These are phyloP conservation scores for Zeuzera pyrina DNA, from an alignment of 2,888 invertebrate species.

Conservation along the genomic window DNA sequence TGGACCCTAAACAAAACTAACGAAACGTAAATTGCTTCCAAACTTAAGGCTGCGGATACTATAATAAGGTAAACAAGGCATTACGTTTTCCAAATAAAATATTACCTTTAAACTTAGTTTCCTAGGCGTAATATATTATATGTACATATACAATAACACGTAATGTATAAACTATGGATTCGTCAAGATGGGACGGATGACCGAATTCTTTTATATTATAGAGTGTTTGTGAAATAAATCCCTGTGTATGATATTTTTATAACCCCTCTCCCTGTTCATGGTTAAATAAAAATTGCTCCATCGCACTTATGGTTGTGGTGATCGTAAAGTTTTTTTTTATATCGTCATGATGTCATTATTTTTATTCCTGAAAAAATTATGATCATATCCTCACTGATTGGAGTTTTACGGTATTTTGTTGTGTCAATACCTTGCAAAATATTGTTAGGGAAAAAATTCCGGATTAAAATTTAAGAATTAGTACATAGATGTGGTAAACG, in stretches of 20 bases:
- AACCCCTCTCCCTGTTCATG: conserved; percentile 25
- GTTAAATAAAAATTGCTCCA: conserved; percentile 36
- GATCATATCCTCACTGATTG: conserved; percentile 17
- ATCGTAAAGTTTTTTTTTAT: conserved; percentile 44
- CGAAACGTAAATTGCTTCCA: too few relatives aligned
- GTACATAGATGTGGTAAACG: too few relatives aligned
- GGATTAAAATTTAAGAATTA: not conserved
- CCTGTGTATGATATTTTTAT: conserved; percentile 15
- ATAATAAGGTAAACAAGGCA: too few relatives aligned
- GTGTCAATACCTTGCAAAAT: not conserved
- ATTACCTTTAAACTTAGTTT: too few relatives aligned
- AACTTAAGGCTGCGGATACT: too few relatives aligned
- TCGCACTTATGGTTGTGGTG: conserved; percentile 34
- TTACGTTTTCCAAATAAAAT: too few relatives aligned
- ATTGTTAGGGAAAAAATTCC: not conserved
- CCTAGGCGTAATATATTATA: too few relatives aligned
- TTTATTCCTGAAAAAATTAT: conserved; percentile 35
- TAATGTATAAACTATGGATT: too few relatives aligned
- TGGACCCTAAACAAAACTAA: too few relatives aligned
- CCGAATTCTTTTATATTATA: too few relatives aligned
- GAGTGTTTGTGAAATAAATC: not conserved
- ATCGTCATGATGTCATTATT: conserved; percentile 39
- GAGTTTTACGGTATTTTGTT: conserved; percentile 12
- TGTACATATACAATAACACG: too few relatives aligned
- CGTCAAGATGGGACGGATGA: too few relatives aligned